Evolutionary conservation across 2,113 vertebrate genomes (phyloP), one percentile per base, ranked within the genome.

Genomic region (Melospiza melodia): DNA sequence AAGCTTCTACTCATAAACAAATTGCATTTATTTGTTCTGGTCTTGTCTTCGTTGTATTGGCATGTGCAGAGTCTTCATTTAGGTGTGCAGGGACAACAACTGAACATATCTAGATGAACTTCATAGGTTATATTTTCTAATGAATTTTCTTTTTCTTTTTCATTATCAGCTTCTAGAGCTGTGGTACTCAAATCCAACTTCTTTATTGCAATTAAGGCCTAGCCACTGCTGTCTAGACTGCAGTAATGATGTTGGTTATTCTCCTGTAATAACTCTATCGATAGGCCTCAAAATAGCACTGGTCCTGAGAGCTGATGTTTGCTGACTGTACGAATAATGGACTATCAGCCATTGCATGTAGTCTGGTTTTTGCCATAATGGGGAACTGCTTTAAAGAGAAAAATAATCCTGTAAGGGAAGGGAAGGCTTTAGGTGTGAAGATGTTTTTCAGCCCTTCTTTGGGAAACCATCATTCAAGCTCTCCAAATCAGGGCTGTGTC

Each of bases 201-300:
- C 63, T 93, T 84, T 95, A 82, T 92, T 82, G 52, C 93, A 92
- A 39, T 97, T 94, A 92, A 89, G 89, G 48, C 77, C 87, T 61
- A 41, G 73, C 65, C 65, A 84, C 77, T 72, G 69, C 89, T 91
- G 93, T 94, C 91, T 94, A 96, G 93, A 94, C 94, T 82, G 76
- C 91, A 84, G 41, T 91, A 95, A 95, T 87, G 84, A 84, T 91
- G 77, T 92, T 93, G 85, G 55, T 83, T 95, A 55, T 89, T 94
- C 84, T 84, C 69, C 91, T 91, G 84, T 89, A 65, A 79, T 89
- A 94, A 89, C 23, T 13, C 73, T 92, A 49, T 89, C 84, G 87
- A 84, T 79, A 94, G 17, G 1, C 91, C 54, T 75, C 44, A 79
- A 54, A 95, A 96, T 87, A 91, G 86, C 57, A 49, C 48, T 78